Evolutionary conservation across 1,140 invertebrate genomes (phyloP).

Genomic region (Metopolophium dirhodum): DNA sequence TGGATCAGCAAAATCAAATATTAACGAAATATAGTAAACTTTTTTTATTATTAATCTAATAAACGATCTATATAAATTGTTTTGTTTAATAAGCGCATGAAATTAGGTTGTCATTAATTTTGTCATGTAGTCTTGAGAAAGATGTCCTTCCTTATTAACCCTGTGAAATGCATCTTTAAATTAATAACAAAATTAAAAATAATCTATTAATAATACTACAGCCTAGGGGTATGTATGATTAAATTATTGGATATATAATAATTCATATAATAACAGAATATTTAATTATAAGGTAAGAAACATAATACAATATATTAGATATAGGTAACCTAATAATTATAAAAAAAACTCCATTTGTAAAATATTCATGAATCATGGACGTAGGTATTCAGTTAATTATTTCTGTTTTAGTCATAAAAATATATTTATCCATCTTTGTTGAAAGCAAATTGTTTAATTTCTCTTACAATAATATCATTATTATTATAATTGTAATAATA

Average conservation of each 20-base stretch:
- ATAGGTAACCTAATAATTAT: not conserved
- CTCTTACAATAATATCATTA: not conserved
- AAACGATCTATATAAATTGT: not conserved
- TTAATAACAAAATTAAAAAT: not conserved
- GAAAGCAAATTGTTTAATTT: not conserved
- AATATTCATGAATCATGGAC: not conserved
- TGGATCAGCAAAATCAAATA: not conserved
- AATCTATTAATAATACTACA: not conserved
- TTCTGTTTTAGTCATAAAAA: not conserved
- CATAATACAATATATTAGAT: not conserved
- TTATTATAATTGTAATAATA: too few relatives aligned
- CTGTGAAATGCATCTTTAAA: too few relatives aligned
- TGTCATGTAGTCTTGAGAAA: too few relatives aligned
- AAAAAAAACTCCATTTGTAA: not conserved
- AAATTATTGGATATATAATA: not conserved
- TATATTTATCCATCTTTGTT: not conserved
- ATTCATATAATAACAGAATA: not conserved
- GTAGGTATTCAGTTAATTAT: not conserved
- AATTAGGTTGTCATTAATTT: not conserved
- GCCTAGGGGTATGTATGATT: not conserved
- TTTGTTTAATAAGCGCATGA: not conserved
- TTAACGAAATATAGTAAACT: not conserved
- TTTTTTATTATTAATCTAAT: not conserved
- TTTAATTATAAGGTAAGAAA: not conserved
- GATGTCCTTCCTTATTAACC: too few relatives aligned